Conservation (phyloP, 2,113 vertebrate genomes). For the Antigone vipio region DNA sequence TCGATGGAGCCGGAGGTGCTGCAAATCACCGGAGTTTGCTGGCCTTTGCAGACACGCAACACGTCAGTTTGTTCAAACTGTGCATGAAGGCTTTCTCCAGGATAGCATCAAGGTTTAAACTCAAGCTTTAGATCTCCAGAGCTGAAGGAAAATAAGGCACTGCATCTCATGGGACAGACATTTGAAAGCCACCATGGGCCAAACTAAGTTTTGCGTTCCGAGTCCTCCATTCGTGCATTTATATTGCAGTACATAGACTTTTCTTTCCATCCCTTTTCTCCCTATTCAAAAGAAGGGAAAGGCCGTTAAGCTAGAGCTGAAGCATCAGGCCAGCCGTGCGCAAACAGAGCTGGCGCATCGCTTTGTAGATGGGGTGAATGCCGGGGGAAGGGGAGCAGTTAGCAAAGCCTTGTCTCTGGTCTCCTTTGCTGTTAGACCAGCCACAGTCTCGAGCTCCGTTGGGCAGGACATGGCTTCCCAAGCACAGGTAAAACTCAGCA, state of each 20-base stretch:
- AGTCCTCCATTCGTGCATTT: background rate
- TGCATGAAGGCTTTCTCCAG: background rate
- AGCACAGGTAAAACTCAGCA: background rate
- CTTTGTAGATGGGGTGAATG: background rate
- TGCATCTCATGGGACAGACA: background rate
- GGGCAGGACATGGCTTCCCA: background rate
- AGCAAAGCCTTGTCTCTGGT: background rate
- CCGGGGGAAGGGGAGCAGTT: background rate
- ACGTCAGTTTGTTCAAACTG: accelerated
- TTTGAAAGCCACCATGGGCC: background rate
- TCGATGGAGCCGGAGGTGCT: background rate
- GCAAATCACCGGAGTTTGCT: background rate
- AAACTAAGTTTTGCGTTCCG: background rate
- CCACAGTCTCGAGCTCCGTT: background rate
- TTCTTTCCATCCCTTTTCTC: background rate
- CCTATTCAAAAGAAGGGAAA: background rate
- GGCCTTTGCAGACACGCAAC: background rate
- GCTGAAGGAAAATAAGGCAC: background rate
- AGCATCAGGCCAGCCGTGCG: background rate
- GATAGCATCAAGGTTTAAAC: background rate
- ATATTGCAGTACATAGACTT: background rate
- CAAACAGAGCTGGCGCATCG: accelerated
- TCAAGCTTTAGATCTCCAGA: background rate
- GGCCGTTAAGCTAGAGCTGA: background rate
- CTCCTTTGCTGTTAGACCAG: background rate